Evolutionary conservation across 2,888 invertebrate genomes (phyloP).

Genomic region (Colletes collaris): DNA sequence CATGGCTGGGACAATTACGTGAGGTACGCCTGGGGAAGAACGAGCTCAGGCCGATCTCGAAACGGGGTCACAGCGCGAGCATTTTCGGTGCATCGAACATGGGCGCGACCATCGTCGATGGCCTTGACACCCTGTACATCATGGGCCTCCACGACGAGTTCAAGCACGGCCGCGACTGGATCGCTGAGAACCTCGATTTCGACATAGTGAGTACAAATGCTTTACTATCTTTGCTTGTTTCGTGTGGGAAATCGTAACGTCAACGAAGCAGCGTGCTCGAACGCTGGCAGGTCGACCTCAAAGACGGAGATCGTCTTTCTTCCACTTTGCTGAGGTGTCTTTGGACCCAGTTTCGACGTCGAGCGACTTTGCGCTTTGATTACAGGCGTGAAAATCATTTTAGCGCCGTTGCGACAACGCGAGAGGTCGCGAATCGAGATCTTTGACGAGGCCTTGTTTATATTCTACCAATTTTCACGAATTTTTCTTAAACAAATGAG

Average conservation of each 20-base stretch:
- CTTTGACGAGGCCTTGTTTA: background rate
- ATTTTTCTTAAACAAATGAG: no score
- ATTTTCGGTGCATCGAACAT: constrained; percentile 94
- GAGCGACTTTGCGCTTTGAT: background rate
- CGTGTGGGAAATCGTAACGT: background rate
- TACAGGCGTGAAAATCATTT: constrained; percentile 5
- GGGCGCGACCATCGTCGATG: constrained; percentile 98
- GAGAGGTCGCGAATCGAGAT: background rate
- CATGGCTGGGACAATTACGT: constrained; percentile 99
- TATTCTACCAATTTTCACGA: background rate
- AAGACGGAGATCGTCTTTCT: background rate
- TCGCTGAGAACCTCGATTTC: constrained; percentile 92
- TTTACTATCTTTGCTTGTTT: background rate
- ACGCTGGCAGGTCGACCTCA: background rate
- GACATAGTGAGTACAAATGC: constrained; percentile 84
- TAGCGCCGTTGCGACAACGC: background rate
- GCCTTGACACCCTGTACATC: constrained; percentile 97
- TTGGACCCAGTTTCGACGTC: background rate
- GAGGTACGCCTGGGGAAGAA: constrained; percentile 99
- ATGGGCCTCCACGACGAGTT: constrained; percentile 98
- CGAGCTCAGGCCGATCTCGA: constrained; percentile 96
- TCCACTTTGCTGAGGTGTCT: background rate
- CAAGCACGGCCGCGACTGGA: constrained; percentile 96
- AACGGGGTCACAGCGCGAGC: constrained; percentile 94
- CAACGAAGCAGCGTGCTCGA: background rate